These are phyloP conservation scores for Trissolcus japonicus DNA, from an alignment of 2,888 invertebrate species.

Conservation along the genomic window DNA sequence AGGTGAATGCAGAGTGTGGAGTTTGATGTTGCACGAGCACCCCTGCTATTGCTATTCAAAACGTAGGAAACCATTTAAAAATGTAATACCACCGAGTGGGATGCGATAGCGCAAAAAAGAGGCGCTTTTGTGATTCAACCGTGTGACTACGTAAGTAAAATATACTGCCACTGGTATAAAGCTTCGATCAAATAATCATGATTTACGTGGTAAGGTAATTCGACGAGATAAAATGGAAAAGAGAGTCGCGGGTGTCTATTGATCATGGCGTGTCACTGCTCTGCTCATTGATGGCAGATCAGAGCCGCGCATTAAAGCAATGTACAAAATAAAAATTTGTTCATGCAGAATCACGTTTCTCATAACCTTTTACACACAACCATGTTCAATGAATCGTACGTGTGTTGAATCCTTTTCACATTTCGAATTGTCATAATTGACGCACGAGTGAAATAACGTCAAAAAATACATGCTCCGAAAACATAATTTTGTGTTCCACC, in stretches of 20 bases:
- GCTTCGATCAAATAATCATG: conserved; percentile 76
- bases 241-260: conserved; percentile 38
- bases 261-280: conserved; percentile 44
- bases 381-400: conserved; percentile 36
- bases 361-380: conserved; percentile 19
- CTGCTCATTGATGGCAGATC: conserved; percentile 49
- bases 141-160: conserved; percentile 76
- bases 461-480: conserved; percentile 34
- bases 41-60: conserved; percentile 75
- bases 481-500: conserved; percentile 12
- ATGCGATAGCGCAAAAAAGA: conserved; percentile 55
- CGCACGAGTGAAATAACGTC: conserved; percentile 27
- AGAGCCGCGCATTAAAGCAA: conserved; percentile 48
- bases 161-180: conserved; percentile 73
- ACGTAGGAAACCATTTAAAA: conserved; percentile 76
- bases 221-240: conserved; percentile 64
- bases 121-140: conserved; percentile 71
- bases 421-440: conserved; percentile 40
- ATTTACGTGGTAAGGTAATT: conserved; percentile 75
- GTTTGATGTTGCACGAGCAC: conserved; percentile 10
- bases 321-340: conserved; percentile 49
- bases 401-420: conserved; percentile 33
- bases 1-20: conserved; percentile 35
- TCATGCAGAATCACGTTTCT: conserved; percentile 32
- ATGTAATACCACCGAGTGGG: conserved; percentile 72